Conservation (phyloP, 1,140 invertebrate species). For the Ips nitidus region DNA sequence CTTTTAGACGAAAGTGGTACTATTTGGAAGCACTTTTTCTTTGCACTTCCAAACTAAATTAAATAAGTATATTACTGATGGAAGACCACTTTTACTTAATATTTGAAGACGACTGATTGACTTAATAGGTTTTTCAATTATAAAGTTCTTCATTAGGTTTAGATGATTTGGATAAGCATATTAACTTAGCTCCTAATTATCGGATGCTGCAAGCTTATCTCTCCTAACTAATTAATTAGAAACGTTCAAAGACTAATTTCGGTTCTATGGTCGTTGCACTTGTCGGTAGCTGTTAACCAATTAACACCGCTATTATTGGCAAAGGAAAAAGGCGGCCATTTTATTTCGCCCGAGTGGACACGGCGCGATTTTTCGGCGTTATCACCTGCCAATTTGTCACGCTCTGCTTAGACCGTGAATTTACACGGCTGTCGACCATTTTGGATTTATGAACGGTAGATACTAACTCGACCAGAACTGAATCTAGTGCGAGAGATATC, state of each 20-base stretch:
- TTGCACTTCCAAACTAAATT: too few species aligned
- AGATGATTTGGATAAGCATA: too few species aligned
- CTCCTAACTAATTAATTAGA: not conserved
- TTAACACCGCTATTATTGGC: not conserved
- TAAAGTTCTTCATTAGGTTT: too few species aligned
- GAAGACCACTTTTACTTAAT: too few species aligned
- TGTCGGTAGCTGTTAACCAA: not conserved
- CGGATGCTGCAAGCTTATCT: too few species aligned
- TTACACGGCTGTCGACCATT: constrained; percentile 23
- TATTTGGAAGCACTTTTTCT: too few species aligned
- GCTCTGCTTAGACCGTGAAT: constrained; percentile 31
- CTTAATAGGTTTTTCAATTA: too few species aligned
- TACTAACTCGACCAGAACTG: constrained; percentile 15
- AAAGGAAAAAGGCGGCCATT: constrained; percentile 22
- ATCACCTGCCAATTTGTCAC: constrained; percentile 36
- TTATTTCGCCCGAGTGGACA: constrained; percentile 27
- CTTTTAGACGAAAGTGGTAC: too few species aligned
- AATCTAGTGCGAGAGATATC: constrained; percentile 2
- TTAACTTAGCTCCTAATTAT: too few species aligned
- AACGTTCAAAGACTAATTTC: not conserved
- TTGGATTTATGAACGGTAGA: constrained; percentile 23
- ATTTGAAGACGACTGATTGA: too few species aligned
- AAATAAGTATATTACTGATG: too few species aligned
- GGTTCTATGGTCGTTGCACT: not conserved
- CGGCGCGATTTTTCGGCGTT: constrained; percentile 23